Conservation (phyloP, 2,888 invertebrate genomes). For the Augiades crinisus region DNA sequence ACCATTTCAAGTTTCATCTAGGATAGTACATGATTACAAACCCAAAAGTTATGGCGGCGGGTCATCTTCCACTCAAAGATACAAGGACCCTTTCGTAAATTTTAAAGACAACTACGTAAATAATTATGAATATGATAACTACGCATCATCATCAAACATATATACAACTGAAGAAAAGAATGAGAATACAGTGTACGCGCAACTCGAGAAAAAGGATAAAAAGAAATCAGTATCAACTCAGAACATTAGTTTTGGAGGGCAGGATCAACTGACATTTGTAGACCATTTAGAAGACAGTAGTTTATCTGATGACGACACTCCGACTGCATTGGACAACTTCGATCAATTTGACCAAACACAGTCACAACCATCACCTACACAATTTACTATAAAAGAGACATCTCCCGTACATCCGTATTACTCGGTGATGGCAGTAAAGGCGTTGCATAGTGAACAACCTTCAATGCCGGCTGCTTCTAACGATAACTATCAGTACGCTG, state of each 20-base stretch:
- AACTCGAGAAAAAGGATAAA: constrained; percentile 49
- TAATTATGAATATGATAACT: constrained; percentile 62
- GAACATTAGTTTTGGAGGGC: constrained; percentile 66
- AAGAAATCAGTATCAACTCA: constrained; percentile 72
- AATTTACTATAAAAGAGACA: constrained; percentile 56
- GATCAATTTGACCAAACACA: constrained; percentile 47
- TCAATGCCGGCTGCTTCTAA: constrained; percentile 64
- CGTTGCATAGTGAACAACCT: constrained; percentile 52
- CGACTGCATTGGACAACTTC: constrained; percentile 50
- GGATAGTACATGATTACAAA: constrained; percentile 65
- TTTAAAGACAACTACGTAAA: constrained; percentile 57
- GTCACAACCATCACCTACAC: constrained; percentile 45
- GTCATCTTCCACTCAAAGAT: constrained; percentile 45
- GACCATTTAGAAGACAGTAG: constrained; percentile 57
- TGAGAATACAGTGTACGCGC: constrained; percentile 40
- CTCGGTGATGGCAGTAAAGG: constrained; percentile 59
- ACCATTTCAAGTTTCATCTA: constrained; percentile 63
- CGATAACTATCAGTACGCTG: constrained; percentile 61
- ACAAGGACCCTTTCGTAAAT: constrained; percentile 54
- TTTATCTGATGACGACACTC: constrained; percentile 39
- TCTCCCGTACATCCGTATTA: constrained; percentile 65
- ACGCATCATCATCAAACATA: constrained; percentile 59
- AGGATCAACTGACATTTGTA: constrained; percentile 59
- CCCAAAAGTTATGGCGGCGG: constrained; percentile 47
- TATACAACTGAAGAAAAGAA: constrained; percentile 51